Percentiles rank a stretch among this genome's conserved stretches.
Conservation (phyloP, 1,140 invertebrate genomes). For the Sycophaga agraensis region DNA sequence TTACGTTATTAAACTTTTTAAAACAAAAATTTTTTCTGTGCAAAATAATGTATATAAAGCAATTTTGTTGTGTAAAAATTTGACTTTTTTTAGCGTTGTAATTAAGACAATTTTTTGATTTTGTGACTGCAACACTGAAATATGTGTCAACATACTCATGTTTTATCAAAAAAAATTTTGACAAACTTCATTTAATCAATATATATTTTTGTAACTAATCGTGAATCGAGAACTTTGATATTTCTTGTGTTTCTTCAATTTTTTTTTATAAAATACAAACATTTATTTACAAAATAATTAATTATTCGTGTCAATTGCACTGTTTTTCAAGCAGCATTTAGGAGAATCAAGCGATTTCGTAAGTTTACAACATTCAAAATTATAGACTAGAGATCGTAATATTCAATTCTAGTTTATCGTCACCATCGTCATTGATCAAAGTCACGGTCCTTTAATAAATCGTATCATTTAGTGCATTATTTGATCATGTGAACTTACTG, state of each 20-base stretch:
- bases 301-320: slow-evolving; percentile 33
- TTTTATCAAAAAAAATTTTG: too few species aligned
- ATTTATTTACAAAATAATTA: background rate
- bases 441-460: background rate
- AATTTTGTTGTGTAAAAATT: too few species aligned
- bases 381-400: slow-evolving; percentile 3
- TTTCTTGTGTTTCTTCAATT: too few species aligned
- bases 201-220: too few species aligned
- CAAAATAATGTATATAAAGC: background rate
- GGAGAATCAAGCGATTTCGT: slow-evolving; percentile 59
- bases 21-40: slow-evolving; percentile 11
- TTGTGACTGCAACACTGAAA: slow-evolving; percentile 55
- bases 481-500: too few species aligned
- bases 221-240: too few species aligned
- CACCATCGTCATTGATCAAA: background rate
- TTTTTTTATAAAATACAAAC: too few species aligned
- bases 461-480: too few species aligned
- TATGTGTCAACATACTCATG: slow-evolving; percentile 45
- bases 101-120: too few species aligned
- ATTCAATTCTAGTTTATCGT: background rate
- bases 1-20: too few species aligned
- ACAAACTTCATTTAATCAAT: too few species aligned
- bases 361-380: slow-evolving; percentile 45
- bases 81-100: too few species aligned
- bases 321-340: slow-evolving; percentile 57